Conservation (phyloP, 2,888 invertebrate genomes). For the Melanostoma scalare region DNA sequence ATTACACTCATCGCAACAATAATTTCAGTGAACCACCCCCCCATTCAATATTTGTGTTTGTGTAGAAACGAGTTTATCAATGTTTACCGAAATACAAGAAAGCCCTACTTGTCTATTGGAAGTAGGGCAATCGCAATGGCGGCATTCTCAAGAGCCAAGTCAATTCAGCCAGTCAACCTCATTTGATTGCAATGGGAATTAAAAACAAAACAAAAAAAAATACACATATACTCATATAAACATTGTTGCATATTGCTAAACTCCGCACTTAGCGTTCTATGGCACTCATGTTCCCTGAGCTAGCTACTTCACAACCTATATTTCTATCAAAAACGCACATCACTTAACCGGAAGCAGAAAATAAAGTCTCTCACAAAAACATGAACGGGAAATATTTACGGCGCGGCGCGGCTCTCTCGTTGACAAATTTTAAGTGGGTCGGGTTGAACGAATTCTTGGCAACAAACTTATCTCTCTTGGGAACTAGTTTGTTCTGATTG, state of each 20-base stretch:
- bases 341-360: slow-evolving; percentile 50
- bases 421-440: slow-evolving; percentile 61
- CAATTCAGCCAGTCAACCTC: slow-evolving; percentile 17
- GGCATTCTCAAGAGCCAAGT: background rate
- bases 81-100: no score
- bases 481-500: slow-evolving; percentile 26
- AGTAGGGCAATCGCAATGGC: background rate
- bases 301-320: slow-evolving; percentile 10
- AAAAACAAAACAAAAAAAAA: background rate
- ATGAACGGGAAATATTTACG: slow-evolving; percentile 40
- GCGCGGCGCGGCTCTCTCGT: slow-evolving; percentile 14
- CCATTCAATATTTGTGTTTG: background rate
- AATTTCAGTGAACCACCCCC: slow-evolving; percentile 36
- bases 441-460: slow-evolving; percentile 53
- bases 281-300: slow-evolving; percentile 12
- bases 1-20: slow-evolving; percentile 27
- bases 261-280: slow-evolving; percentile 3
- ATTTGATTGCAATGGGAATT: slow-evolving; percentile 14
- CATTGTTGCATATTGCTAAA: slow-evolving; percentile 37
- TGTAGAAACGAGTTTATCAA: no score
- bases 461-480: slow-evolving; percentile 25
- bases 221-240: background rate
- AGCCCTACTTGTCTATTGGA: background rate
- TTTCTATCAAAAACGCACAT: slow-evolving; percentile 33
- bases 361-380: slow-evolving; percentile 30